phyloP scores from a whole-genome alignment of 2,888 invertebrate species.

The Brachynemurus nebulosus region DNA sequence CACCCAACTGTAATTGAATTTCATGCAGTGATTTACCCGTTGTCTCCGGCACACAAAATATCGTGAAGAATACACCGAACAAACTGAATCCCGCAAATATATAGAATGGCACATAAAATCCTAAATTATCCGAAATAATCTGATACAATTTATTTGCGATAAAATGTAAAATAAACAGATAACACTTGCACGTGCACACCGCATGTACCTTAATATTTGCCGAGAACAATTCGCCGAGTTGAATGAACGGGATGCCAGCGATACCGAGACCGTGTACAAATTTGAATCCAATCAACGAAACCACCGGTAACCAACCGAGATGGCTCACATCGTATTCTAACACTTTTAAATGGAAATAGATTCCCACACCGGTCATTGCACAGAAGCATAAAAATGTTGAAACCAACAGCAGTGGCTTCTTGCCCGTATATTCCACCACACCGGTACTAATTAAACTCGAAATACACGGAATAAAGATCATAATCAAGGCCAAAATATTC shows the following conservation, averaged over 20 bases:
- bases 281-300: conserved; percentile 3
- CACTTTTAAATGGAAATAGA: not conserved
- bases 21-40: conserved; percentile 2
- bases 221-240: conserved; percentile 2
- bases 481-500: not conserved
- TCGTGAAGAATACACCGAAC: conserved; percentile 2
- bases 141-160: conserved; percentile 3
- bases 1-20: not conserved
- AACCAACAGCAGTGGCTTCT: conserved; percentile 1
- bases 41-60: conserved; percentile 4
- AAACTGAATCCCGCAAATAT: conserved; percentile 5
- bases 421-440: not conserved
- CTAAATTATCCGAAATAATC: not conserved
- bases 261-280: conserved; percentile 1
- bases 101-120: conserved; percentile 4
- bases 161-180: conserved; percentile 3
- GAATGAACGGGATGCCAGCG: not conserved
- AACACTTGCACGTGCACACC: not conserved
- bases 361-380: not conserved
- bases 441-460: not conserved
- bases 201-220: conserved; percentile 3
- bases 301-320: not conserved
- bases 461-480: conserved; percentile 3
- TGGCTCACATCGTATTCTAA: not conserved
- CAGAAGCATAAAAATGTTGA: not conserved